Percentiles rank a stretch among this genome's conserved stretches.
phyloP scores from a whole-genome alignment of 2,797 vertebrate species.

The Phaenicophaeus curvirostris region DNA sequence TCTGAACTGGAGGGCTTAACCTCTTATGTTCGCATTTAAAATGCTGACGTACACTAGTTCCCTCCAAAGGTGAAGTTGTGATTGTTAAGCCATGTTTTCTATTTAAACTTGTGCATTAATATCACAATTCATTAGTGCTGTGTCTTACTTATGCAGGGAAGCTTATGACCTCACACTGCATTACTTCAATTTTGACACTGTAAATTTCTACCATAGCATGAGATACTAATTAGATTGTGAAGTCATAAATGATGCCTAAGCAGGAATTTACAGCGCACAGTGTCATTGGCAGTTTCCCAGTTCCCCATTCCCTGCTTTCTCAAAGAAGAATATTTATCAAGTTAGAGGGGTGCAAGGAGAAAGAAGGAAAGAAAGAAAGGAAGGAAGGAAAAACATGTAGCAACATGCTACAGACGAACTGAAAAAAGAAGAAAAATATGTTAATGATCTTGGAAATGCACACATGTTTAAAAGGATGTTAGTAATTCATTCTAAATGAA shows the following conservation, averaged over 20 bases:
- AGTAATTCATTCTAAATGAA: slow-evolving; percentile 43
- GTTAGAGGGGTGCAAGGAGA: neutral
- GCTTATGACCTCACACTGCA: slow-evolving; percentile 68
- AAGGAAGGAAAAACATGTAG: neutral
- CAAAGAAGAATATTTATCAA: slow-evolving; percentile 45
- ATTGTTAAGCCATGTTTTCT: slow-evolving; percentile 61
- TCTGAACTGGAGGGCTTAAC: slow-evolving; percentile 16
- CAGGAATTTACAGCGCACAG: slow-evolving; percentile 47
- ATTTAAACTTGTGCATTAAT: slow-evolving; percentile 62
- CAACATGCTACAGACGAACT: neutral
- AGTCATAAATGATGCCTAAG: slow-evolving; percentile 73
- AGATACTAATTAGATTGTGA: slow-evolving; percentile 76
- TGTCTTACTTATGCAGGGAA: slow-evolving; percentile 36
- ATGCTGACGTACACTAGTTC: neutral
- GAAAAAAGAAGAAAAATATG: slow-evolving; percentile 21
- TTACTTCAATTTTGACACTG: slow-evolving; percentile 73
- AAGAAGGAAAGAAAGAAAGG: neutral
- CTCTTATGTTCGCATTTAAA: neutral
- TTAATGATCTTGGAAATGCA: slow-evolving; percentile 38
- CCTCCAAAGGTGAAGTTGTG: slow-evolving; percentile 62
- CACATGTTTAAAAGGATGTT: slow-evolving; percentile 2
- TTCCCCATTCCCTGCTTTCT: slow-evolving; percentile 5
- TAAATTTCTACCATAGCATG: slow-evolving; percentile 67
- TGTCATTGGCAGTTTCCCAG: slow-evolving; percentile 57
- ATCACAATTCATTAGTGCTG: slow-evolving; percentile 50